These are phyloP conservation scores for Linurgus olivaceus DNA, from an alignment of 2,797 vertebrate genomes.

Conservation along the genomic window DNA sequence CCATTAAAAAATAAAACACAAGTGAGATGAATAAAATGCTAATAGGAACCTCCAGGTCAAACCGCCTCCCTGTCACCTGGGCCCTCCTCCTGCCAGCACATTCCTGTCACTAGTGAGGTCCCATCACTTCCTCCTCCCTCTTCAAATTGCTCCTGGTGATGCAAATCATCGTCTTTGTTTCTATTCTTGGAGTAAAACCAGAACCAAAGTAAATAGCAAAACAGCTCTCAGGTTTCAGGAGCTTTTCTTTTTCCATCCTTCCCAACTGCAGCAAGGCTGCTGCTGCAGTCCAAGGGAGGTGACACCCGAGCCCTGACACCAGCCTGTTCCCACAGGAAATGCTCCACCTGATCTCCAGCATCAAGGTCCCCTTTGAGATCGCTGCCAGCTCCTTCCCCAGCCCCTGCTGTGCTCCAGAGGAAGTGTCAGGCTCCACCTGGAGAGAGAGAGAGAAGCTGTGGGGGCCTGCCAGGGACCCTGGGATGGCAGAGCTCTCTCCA, in stretches of 20 bases:
- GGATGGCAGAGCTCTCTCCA: not conserved
- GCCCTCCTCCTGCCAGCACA: conserved; percentile 25
- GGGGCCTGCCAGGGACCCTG: not conserved
- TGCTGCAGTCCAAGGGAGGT: not conserved
- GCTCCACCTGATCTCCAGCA: not conserved
- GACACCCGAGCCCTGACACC: conserved; percentile 10
- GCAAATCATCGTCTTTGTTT: conserved; percentile 57
- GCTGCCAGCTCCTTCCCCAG: not conserved
- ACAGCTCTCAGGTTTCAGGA: conserved; percentile 57
- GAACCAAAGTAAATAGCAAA: conserved; percentile 47
- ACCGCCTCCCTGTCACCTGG: not conserved
- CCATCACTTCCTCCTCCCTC: conserved; percentile 39
- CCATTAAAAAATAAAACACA: not conserved
- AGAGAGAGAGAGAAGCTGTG: fast-evolving
- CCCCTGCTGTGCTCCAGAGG: not conserved
- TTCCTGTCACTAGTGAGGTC: conserved; percentile 46
- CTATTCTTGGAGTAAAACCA: conserved; percentile 58
- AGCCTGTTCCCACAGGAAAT: not conserved
- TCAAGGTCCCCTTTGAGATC: not conserved
- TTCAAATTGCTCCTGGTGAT: conserved; percentile 60
- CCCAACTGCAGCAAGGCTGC: not conserved
- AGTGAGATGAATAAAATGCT: conserved; percentile 23
- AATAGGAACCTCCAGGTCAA: conserved; percentile 28
- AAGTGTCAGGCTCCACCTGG: not conserved
- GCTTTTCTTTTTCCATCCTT: conserved; percentile 46